Base-by-base conservation (phyloP, 2,888 invertebrate species). In the Yponomeuta evonymella region DNA sequence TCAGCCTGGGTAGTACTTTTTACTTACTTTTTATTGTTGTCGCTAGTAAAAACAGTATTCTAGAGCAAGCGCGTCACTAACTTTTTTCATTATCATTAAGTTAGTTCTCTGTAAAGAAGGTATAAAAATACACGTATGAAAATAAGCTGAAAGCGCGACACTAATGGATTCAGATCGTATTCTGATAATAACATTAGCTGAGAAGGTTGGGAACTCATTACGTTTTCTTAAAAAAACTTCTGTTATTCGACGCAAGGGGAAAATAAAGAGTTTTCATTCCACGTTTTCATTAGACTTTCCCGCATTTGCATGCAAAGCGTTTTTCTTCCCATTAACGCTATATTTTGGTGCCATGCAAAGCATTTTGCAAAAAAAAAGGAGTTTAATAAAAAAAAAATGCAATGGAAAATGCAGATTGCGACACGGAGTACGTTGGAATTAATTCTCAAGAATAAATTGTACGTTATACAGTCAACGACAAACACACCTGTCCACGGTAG, bases 91-190 rank as follows among this genome's bases (percentile, higher is more conserved):
- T 58, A 58, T 15, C 51, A 58, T 58, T 15, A 58, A 58, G 51
- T 58, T 58, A 58, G 51, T 58, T 58, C 15, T 12, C 51, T 58
- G 51, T 58, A 58, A 58, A 15, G 51, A 15, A 15, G 51, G 15
- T 58, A 58, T 23, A 23, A 23, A 23, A 23, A 23, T 23, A 23
- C 23, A 23, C 23, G 51, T 15, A 2, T 58, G 51, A 58, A 58
- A 58, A 58, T 58, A 58, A 58, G 65, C 9, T 65, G 65, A 65
- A 65, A 65, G 30, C 30, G 65, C 3, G 12, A 29, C 30, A 30
- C 29, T 64, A 64, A 65, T 65, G 65, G 33, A 12, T 65, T 64
- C 30, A 58, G 65, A 65, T 65, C 65, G 65, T 33, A 65, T 65
- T 65, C 12, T 30, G 30, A 65, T 65, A 65, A 33, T 29, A 33